Evolutionary conservation across 2,797 vertebrate genomes (phyloP), one percentile per base, ranked within the genome.

Genomic region (Pipistrellus kuhlii): DNA sequence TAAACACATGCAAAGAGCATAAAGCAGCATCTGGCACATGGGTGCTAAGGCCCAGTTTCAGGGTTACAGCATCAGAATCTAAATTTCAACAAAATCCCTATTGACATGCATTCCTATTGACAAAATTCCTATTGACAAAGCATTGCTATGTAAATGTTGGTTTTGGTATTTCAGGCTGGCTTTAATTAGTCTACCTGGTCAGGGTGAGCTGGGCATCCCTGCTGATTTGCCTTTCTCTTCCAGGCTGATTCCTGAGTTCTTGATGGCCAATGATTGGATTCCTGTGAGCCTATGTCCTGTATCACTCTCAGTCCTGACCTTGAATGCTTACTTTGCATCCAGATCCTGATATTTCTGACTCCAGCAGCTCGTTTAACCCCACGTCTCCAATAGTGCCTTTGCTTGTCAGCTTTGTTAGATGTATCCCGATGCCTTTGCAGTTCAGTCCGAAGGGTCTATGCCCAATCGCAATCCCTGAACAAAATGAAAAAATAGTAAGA

Each of bases 401-500:
- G 46, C 48, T 83, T 86, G 46, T 51, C 69, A 64, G 62, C 62
- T n/a, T 64, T 17, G 30, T 64, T n/a, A 13, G 62, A 64, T 72
- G 69, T 3, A 66, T 76, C 32, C 44, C 44, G 44, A 93, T 76
- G 35, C 55, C 30, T 72, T 82, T 81, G 35, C 17, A 64, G 46
- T 80, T 95, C 41, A 86, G 17, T 46, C 77, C n/a, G 25, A 91
- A 91, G 62, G 9, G 75, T 87, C 71, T 75, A 51, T n/a, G 30
- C 8, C 46, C 71, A 83, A 2, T 38, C 25, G 7, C 2, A 53
- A 12, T 87, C 53, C 51, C 38, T 44, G 38, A 86, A 88, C n/a
- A 85, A 80, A 94, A 84, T 51, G 90, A 84, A 68, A 48, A 46
- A 93, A 41, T 77, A 88, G 77, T 84, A 84, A 68, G 72, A 73